Evolutionary conservation across 1,140 invertebrate species (phyloP).

Genomic region (Apis cerana): DNA sequence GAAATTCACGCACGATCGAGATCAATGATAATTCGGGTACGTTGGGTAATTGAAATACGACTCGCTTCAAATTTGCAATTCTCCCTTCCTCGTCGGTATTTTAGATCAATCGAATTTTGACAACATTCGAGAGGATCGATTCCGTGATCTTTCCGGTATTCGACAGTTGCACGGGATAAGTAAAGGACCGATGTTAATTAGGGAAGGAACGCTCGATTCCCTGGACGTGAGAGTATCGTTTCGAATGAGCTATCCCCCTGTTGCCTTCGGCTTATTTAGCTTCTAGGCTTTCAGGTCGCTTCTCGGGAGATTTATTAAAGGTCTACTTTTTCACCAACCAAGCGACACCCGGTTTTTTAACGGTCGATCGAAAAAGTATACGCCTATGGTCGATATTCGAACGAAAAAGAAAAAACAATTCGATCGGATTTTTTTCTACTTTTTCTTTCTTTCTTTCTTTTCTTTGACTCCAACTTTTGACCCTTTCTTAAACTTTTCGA

Average conservation of each 20-base stretch:
- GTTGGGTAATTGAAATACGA: too few species aligned
- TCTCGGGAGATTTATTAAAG: background rate
- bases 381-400: slow-evolving; percentile 3
- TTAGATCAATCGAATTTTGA: background rate
- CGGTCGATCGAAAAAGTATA: background rate
- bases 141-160: too few species aligned
- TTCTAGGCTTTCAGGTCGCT: background rate
- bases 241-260: background rate
- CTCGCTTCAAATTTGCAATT: background rate
- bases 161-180: slow-evolving; percentile 25
- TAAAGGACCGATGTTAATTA: slow-evolving; percentile 45
- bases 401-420: too few species aligned
- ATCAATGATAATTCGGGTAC: too few species aligned
- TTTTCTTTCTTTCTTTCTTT: too few species aligned
- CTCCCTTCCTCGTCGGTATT: too few species aligned
- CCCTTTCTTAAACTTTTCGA: too few species aligned
- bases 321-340: background rate
- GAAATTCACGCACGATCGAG: too few species aligned
- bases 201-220: background rate
- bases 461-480: too few species aligned
- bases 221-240: background rate
- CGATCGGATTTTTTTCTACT: too few species aligned
- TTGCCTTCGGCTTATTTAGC: background rate
- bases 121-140: slow-evolving; percentile 42
- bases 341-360: background rate